Conservation (phyloP, 2,113 vertebrate species). For the Hyla sarda region DNA sequence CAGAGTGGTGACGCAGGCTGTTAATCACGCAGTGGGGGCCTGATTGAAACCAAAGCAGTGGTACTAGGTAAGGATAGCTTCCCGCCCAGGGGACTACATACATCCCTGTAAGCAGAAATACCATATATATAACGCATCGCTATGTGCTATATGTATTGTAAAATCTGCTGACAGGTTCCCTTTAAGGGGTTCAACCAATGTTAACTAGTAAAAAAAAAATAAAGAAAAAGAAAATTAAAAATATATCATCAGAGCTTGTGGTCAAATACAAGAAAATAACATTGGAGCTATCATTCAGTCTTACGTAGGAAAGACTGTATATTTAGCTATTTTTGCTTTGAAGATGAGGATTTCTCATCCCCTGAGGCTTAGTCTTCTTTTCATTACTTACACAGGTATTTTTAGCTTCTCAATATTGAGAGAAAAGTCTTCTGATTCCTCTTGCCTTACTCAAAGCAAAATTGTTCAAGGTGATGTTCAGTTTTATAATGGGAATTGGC, state of each 20-base stretch:
- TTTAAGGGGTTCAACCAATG: too few relatives aligned
- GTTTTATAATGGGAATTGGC: conserved; percentile 24
- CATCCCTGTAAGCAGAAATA: too few relatives aligned
- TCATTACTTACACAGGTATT: conserved; percentile 55
- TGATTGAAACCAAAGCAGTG: too few relatives aligned
- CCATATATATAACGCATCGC: too few relatives aligned
- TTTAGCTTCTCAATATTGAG: conserved; percentile 51
- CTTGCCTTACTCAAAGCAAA: conserved; percentile 30
- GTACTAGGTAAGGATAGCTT: too few relatives aligned
- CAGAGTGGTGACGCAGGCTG: too few relatives aligned
- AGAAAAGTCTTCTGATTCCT: conserved; percentile 39
- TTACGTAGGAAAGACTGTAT: background rate
- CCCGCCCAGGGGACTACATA: too few relatives aligned
- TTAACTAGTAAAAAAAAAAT: background rate
- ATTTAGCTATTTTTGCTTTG: conserved; percentile 18
- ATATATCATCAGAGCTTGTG: background rate
- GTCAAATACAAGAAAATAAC: background rate
- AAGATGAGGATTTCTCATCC: conserved; percentile 47
- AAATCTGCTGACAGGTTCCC: too few relatives aligned
- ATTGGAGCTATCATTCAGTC: background rate
- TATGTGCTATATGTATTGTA: too few relatives aligned
- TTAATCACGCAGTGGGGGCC: too few relatives aligned
- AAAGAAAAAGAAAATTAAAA: background rate
- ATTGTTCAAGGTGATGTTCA: conserved; percentile 25
- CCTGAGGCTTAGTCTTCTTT: conserved; percentile 47